These are phyloP conservation scores for Hemaris fuciformis DNA, from an alignment of 2,888 invertebrate genomes.

Conservation along the genomic window DNA sequence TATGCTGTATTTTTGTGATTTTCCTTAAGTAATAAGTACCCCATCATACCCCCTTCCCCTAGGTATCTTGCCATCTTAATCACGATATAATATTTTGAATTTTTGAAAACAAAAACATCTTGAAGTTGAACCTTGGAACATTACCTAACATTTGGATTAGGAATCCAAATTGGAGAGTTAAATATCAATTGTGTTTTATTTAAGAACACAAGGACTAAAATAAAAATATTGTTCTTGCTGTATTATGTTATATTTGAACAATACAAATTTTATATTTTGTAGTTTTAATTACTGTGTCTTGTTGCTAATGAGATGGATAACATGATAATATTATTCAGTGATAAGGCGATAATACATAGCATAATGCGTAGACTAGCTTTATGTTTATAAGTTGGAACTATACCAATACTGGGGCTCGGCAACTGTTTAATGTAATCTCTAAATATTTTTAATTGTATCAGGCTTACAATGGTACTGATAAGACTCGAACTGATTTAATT, in stretches of 20 bases:
- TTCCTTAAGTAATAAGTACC: no score
- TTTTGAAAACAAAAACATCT: neutral
- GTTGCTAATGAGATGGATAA: constrained; percentile 34
- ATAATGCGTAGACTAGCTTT: neutral
- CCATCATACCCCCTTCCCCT: no score
- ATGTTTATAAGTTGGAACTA: neutral
- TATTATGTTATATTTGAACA: no score
- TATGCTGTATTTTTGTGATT: no score
- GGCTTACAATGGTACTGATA: constrained; percentile 31
- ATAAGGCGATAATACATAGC: constrained; percentile 22
- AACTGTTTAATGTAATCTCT: constrained; percentile 37
- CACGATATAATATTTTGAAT: no score
- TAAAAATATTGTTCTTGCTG: no score
- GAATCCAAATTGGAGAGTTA: no score
- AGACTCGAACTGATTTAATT: constrained; percentile 43
- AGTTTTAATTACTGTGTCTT: neutral
- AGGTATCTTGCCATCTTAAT: neutral
- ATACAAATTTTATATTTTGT: no score
- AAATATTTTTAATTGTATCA: constrained; percentile 12
- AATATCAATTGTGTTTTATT: no score
- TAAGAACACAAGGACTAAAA: no score
- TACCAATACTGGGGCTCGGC: constrained; percentile 33
- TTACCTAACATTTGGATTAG: no score
- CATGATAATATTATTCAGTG: constrained; percentile 30
- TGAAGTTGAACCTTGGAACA: no score